These are phyloP conservation scores for Orthonevra nobilis DNA, from an alignment of 2,888 invertebrate species.

Conservation along the genomic window DNA sequence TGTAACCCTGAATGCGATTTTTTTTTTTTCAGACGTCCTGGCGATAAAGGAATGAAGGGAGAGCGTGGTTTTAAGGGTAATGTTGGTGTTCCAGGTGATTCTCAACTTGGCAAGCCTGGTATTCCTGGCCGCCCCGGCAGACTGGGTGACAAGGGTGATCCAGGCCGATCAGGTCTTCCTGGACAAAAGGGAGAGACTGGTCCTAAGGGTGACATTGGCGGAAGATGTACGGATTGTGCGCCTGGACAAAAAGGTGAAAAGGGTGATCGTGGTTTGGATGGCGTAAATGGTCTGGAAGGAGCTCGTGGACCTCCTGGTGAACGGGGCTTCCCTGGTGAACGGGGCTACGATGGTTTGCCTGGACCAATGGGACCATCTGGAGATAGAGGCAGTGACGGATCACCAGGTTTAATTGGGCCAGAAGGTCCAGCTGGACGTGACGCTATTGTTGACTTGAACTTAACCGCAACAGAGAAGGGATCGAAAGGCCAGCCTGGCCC, in stretches of 20 bases:
- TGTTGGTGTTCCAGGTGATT: conserved; percentile 90
- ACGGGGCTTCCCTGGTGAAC: conserved; percentile 85
- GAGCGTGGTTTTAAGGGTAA: conserved; percentile 88
- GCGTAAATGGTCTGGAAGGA: conserved; percentile 86
- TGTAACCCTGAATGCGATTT: background rate
- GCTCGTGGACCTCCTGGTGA: conserved; percentile 87
- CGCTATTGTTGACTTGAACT: conserved; percentile 82
- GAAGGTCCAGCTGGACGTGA: conserved; percentile 85
- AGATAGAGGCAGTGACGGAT: conserved; percentile 80
- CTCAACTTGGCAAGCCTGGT: conserved; percentile 89
- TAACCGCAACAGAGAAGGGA: conserved; percentile 83
- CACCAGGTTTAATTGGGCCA: conserved; percentile 83
- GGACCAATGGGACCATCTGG: conserved; percentile 81
- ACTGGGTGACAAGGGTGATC: conserved; percentile 85
- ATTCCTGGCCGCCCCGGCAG: conserved; percentile 85
- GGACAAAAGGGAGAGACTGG: conserved; percentile 84
- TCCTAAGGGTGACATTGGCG: conserved; percentile 89
- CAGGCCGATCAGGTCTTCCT: conserved; percentile 85
- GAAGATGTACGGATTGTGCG: conserved; percentile 88
- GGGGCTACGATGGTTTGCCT: conserved; percentile 86
- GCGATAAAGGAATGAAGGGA: conserved; percentile 88
- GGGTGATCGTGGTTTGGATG: conserved; percentile 88
- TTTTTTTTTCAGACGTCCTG: conserved; percentile 78
- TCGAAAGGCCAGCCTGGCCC: conserved; percentile 85
- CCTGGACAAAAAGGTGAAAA: conserved; percentile 89